Conservation (phyloP, 2,888 invertebrate genomes). For the Lithophane semibrunnea region DNA sequence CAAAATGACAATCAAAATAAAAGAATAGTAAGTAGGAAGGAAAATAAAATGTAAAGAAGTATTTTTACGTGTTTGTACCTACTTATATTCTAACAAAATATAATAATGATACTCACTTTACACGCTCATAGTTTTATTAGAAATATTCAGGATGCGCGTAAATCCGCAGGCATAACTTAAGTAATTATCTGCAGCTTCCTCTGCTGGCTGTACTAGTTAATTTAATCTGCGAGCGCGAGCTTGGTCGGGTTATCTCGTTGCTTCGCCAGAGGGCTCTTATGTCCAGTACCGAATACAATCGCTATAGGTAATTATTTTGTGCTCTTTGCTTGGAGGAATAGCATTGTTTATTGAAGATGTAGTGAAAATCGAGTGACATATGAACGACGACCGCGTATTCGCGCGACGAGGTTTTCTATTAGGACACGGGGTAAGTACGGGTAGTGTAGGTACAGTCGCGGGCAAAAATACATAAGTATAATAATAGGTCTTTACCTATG, state of each 20-base stretch:
- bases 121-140: neutral
- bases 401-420: no score
- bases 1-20: neutral
- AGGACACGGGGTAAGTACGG: no score
- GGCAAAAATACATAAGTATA: neutral
- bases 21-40: neutral
- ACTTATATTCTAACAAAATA: neutral
- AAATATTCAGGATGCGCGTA: neutral
- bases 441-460: neutral
- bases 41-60: neutral
- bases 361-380: no score
- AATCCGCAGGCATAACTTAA: neutral
- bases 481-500: no score
- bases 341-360: neutral
- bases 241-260: slow-evolving; percentile 78
- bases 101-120: neutral
- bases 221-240: slow-evolving; percentile 80
- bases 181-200: neutral
- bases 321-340: slow-evolving; percentile 10
- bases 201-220: slow-evolving; percentile 73
- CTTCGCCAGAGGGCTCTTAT: slow-evolving; percentile 70
- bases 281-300: slow-evolving; percentile 31
- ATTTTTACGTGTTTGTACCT: neutral
- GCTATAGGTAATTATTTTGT: slow-evolving; percentile 32
- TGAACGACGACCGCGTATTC: no score